Conservation (phyloP, 2,797 vertebrate species). For the Paedocypris micromegethes region DNA sequence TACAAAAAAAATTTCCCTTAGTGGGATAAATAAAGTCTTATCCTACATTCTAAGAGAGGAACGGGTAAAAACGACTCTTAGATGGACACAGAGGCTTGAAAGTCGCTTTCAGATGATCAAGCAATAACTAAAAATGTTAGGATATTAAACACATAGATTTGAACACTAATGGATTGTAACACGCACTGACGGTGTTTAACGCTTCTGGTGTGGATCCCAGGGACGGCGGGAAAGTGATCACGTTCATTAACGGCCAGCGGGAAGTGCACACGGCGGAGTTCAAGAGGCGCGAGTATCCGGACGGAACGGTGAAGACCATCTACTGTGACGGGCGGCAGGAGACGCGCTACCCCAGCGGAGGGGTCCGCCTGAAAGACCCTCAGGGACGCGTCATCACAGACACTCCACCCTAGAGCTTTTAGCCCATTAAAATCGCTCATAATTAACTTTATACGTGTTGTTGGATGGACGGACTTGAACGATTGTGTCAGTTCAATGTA, state of each 20-base stretch:
- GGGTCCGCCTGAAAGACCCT: constrained; percentile 85
- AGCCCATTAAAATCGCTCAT: not conserved
- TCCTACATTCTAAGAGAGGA: no score
- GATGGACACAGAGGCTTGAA: no score
- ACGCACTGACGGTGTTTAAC: no score
- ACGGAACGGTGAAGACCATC: constrained; percentile 91
- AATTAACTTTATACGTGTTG: no score
- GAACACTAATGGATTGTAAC: not conserved
- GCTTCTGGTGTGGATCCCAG: constrained; percentile 56
- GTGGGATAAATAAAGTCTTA: no score
- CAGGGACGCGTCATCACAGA: constrained; percentile 85
- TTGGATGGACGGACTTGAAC: not conserved
- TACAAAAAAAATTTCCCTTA: no score
- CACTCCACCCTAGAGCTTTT: constrained; percentile 52
- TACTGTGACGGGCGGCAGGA: constrained; percentile 86
- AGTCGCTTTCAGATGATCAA: no score
- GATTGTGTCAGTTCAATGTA: constrained; percentile 42
- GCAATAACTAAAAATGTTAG: no score
- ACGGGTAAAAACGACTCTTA: no score
- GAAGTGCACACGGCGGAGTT: constrained; percentile 86
- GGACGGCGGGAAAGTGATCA: constrained; percentile 87
- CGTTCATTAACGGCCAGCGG: constrained; percentile 89
- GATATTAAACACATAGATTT: no score
- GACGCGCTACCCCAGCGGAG: constrained; percentile 83
- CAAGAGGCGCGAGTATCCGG: constrained; percentile 90